Percentiles rank a stretch among this genome's conserved stretches.
These are phyloP conservation scores for Oligia fasciuncula DNA, from an alignment of 2,888 invertebrate genomes.

Conservation along the genomic window DNA sequence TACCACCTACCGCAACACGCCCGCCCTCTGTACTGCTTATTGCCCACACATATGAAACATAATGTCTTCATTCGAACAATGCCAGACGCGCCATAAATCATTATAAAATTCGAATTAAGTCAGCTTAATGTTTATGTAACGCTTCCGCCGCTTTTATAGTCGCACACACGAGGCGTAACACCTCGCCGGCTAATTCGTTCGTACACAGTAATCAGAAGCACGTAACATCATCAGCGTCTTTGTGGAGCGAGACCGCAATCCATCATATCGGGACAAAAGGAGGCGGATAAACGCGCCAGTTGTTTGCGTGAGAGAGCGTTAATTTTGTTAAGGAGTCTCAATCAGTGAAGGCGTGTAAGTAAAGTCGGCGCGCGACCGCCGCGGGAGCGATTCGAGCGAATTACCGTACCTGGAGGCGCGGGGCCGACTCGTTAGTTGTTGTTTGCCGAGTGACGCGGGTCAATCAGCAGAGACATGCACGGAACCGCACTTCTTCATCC, in stretches of 20 bases:
- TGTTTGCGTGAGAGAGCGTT: constrained; percentile 88
- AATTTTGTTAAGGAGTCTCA: constrained; percentile 90
- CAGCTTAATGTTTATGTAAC: constrained; percentile 79
- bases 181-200: constrained; percentile 80
- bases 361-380: constrained; percentile 84
- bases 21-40: constrained; percentile 28
- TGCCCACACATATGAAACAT: constrained; percentile 49
- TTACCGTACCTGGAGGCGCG: constrained; percentile 87
- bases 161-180: constrained; percentile 73
- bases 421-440: constrained; percentile 90
- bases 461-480: constrained; percentile 90
- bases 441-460: constrained; percentile 90
- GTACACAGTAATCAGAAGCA: constrained; percentile 86
- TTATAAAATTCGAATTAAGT: constrained; percentile 81
- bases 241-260: constrained; percentile 86
- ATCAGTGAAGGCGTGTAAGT: constrained; percentile 86
- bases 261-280: constrained; percentile 89
- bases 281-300: constrained; percentile 81
- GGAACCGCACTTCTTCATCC: constrained; percentile 90
- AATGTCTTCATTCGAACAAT: constrained; percentile 75
- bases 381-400: constrained; percentile 86
- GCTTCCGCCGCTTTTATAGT: constrained; percentile 75
- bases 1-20: constrained; percentile 51
- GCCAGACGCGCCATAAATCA: constrained; percentile 79
- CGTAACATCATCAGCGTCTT: constrained; percentile 86